phyloP scores from a whole-genome alignment of 2,113 vertebrate genomes.

The Tachysurus vachellii region DNA sequence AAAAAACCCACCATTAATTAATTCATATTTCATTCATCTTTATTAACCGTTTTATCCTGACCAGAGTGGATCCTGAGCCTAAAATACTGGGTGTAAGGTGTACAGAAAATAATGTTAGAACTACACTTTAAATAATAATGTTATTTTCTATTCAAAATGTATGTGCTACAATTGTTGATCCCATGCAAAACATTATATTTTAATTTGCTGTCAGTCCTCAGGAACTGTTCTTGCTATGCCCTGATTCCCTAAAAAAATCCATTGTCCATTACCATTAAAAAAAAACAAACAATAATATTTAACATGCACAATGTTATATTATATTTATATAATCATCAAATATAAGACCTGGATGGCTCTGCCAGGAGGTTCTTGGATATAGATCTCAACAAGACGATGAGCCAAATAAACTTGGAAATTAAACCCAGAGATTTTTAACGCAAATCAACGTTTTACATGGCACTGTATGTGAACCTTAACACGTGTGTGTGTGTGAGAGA shows the following conservation, averaged over 20 bases:
- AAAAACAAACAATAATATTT: neutral
- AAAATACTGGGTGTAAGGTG: neutral
- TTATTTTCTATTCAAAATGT: neutral
- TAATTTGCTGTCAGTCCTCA: neutral
- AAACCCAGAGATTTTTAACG: neutral
- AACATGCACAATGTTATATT: neutral
- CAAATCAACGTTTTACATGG: neutral
- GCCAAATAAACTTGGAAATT: neutral
- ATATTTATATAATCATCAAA: neutral
- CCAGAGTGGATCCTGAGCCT: neutral
- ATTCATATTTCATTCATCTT: neutral
- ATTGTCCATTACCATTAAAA: neutral
- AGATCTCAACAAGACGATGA: neutral
- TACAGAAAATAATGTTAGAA: neutral
- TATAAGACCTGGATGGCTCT: neutral
- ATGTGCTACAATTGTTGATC: neutral
- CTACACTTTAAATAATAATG: neutral
- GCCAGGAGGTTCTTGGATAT: neutral
- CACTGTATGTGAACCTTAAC: neutral
- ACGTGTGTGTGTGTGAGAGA: conserved; percentile 6
- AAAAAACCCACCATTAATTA: neutral
- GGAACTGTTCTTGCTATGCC: neutral
- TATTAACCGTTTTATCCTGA: neutral
- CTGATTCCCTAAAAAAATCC: neutral
- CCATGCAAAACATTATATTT: too few species aligned